Evolutionary conservation across 2,113 vertebrate species (phyloP).

Genomic region (Lepidothrix coronata): DNA sequence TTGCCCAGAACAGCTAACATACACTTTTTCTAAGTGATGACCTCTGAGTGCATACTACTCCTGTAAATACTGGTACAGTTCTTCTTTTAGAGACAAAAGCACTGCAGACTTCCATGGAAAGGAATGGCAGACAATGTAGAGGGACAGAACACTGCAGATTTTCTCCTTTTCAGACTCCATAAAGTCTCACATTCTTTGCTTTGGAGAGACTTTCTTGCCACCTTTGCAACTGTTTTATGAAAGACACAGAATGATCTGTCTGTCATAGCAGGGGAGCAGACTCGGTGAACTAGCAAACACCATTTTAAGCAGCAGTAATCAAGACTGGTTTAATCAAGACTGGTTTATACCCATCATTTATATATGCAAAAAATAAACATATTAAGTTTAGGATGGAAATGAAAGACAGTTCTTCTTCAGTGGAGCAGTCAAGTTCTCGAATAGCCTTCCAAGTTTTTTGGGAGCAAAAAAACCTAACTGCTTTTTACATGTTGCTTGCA

Average conservation of each 20-base stretch:
- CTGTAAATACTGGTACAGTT: neutral
- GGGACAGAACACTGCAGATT: neutral
- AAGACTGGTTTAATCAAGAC: neutral
- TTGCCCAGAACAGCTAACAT: neutral
- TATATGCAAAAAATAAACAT: neutral
- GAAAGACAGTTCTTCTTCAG: neutral
- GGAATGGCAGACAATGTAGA: neutral
- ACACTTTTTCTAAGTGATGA: neutral
- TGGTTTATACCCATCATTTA: neutral
- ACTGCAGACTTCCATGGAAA: neutral
- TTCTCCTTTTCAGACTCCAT: neutral
- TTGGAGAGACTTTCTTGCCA: neutral
- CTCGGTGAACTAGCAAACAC: neutral
- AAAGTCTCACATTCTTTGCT: neutral
- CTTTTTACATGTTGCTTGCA: neutral
- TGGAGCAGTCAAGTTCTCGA: neutral
- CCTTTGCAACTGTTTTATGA: neutral
- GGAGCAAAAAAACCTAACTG: accelerated
- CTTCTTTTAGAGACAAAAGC: neutral
- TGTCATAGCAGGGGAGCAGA: neutral
- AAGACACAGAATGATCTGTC: neutral
- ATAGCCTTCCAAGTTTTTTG: neutral
- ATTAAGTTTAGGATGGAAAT: neutral
- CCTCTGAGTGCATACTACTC: neutral
- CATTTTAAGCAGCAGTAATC: neutral